Evolutionary conservation across 2,113 vertebrate species (phyloP).

Genomic region (Myodes glareolus): DNA sequence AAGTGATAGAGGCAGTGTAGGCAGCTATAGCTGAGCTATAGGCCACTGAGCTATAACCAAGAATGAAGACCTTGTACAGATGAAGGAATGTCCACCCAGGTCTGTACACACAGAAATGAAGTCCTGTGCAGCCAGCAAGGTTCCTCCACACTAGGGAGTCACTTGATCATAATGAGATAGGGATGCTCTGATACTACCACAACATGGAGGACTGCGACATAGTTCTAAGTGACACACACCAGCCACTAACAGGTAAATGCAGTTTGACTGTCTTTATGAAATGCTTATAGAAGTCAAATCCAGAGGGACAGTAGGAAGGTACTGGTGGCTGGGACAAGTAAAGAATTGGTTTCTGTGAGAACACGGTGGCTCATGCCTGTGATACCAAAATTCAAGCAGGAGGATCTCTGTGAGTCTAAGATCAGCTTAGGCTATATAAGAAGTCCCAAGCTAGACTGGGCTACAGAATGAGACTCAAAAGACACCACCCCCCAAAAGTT

Average conservation of each 20-base stretch:
- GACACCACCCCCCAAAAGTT: not conserved
- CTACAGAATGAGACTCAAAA: not conserved
- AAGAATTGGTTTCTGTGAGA: not conserved
- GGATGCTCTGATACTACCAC: not conserved
- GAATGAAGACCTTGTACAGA: too few species aligned
- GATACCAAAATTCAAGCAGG: not conserved
- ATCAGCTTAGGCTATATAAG: not conserved
- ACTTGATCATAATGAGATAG: not conserved
- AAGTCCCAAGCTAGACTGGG: not conserved
- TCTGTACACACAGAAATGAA: not conserved
- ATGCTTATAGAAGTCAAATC: not conserved
- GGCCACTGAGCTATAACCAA: not conserved
- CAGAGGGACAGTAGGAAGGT: not conserved
- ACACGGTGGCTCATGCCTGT: not conserved
- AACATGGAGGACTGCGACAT: not conserved
- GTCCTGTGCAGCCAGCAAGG: not conserved
- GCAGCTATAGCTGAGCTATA: too few species aligned
- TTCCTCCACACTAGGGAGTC: not conserved
- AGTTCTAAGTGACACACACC: not conserved
- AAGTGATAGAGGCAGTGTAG: accelerated
- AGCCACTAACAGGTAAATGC: not conserved
- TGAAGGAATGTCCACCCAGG: not conserved
- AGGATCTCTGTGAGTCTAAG: not conserved
- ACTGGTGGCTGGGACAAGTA: not conserved
- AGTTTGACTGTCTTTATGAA: not conserved